phyloP scores from a whole-genome alignment of 2,113 vertebrate species.

The Lepus europaeus region DNA sequence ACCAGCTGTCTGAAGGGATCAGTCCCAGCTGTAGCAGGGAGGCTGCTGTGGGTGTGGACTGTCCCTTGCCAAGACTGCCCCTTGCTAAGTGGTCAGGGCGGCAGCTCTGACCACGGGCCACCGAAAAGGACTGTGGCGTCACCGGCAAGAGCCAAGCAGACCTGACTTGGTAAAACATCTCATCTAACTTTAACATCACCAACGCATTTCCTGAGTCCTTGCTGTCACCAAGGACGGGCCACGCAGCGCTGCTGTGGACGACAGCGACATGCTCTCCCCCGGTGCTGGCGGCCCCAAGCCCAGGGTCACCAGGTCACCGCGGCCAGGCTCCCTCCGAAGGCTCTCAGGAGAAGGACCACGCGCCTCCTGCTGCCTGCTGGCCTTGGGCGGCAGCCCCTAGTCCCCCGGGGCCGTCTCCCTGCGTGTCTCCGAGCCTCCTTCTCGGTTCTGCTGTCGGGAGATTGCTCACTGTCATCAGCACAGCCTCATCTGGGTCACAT shows the following conservation, averaged over 20 bases:
- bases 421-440: neutral
- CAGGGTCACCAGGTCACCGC: fast-evolving
- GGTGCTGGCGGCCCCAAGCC: neutral
- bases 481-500: neutral
- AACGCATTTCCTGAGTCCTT: neutral
- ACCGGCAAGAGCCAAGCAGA: neutral
- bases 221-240: neutral
- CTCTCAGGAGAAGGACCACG: neutral
- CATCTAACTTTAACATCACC: neutral
- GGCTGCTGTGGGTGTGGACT: neutral
- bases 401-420: fast-evolving
- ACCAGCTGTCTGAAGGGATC: neutral
- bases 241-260: neutral
- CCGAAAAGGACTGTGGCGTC: fast-evolving
- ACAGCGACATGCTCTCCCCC: fast-evolving
- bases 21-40: neutral
- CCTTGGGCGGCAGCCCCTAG: fast-evolving
- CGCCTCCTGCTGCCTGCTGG: neutral
- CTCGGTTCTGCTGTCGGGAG: neutral
- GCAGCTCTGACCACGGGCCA: neutral
- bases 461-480: neutral
- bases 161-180: neutral
- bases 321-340: fast-evolving
- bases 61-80: neutral
- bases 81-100: neutral